Conservation (phyloP, 2,113 vertebrate species). For the Cariama cristata region DNA sequence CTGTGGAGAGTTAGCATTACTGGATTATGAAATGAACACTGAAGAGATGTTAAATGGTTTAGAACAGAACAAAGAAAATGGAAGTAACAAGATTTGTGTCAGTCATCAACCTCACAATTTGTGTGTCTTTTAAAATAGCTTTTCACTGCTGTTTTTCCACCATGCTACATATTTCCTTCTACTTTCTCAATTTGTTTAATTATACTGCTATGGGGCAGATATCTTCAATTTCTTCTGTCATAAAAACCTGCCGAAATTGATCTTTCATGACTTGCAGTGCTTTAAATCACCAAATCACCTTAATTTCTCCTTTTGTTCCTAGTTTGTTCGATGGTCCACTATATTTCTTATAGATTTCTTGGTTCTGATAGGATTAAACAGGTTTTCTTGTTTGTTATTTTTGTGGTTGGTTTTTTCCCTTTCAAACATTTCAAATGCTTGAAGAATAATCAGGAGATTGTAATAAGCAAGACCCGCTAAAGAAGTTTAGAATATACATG, state of each 20-base stretch:
- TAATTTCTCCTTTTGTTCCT: neutral
- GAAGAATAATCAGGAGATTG: neutral
- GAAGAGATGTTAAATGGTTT: neutral
- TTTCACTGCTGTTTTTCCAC: neutral
- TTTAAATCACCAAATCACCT: neutral
- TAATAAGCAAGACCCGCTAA: neutral
- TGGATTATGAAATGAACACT: neutral
- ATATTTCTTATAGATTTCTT: neutral
- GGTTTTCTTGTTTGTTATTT: neutral
- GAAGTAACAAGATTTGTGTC: neutral
- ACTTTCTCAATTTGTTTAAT: neutral
- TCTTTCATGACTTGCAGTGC: neutral
- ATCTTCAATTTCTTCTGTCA: neutral
- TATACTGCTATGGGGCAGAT: neutral
- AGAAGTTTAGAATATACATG: neutral
- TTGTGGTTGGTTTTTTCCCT: neutral
- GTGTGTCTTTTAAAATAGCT: neutral
- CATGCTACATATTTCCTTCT: neutral
- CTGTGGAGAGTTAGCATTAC: neutral
- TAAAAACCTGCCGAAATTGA: neutral
- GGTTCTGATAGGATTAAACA: neutral
- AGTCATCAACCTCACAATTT: neutral
- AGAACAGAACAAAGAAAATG: constrained; percentile 1
- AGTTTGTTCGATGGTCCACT: neutral
- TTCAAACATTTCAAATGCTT: neutral